Evolutionary conservation across 2,888 invertebrate genomes (phyloP), one percentile per base, ranked within the genome.

Genomic region (Zeuzera pyrina): DNA sequence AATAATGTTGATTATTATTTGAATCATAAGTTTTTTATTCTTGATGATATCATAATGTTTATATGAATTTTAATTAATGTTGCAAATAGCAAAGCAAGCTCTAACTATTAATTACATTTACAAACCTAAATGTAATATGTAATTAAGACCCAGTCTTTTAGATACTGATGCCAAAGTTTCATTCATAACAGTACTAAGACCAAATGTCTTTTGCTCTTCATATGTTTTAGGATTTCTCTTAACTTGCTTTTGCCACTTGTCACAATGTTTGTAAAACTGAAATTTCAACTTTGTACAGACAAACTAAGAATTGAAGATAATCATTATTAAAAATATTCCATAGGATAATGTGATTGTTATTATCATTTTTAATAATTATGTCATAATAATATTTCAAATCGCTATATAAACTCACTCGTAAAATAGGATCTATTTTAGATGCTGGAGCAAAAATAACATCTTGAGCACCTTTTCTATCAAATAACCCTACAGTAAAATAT

Each of bases 241-340:
- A 42, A 92, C 88, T 69, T 89, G 86, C 54, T 69, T 74, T 66
- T 76, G 81, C 91, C 92, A 92, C 60, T 85, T 87, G 51, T 85
- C 73, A 79, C 92, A 92, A 47, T 86, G 79, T 83, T 91, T 91
- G 79, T 92, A 92, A 85, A 92, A 92, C 91, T 92, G 76, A 57
- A 87, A 57, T 58, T 52, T 60, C 57, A 66, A 66, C 58, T 51
- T n/a, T 61, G 42, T 57, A 43, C 50, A 57, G 49, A 40, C 34
- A 57, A 63, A 56, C 59, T 37, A 32, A 44, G 35, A 50, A 35
- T n/a, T n/a, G n/a, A n/a, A n/a, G n/a, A n/a, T n/a, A n/a, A n/a
- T n/a, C n/a, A n/a, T n/a, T n/a, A n/a, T n/a, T n/a, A n/a, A n/a
- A n/a, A n/a, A n/a, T n/a, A n/a, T n/a, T n/a, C n/a, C n/a, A n/a